These are phyloP conservation scores for Acestrorhynchus altus DNA, from an alignment of 2,797 vertebrate species.

Conservation along the genomic window DNA sequence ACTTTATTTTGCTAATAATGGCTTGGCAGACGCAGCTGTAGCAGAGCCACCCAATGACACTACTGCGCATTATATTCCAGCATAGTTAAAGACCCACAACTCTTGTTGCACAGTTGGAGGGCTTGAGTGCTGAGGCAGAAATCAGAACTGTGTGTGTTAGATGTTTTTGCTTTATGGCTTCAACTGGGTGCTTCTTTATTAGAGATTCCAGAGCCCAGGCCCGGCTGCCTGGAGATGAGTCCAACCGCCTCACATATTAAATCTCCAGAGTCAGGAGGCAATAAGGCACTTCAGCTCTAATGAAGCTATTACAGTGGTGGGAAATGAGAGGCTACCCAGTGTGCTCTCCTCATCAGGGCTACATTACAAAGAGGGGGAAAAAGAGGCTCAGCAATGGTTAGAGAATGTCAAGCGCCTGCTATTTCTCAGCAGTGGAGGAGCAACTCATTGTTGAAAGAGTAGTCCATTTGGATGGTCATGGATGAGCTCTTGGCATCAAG, in stretches of 20 bases:
- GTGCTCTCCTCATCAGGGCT: slow-evolving; percentile 8
- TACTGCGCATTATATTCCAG: slow-evolving; percentile 1
- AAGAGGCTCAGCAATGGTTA: neutral
- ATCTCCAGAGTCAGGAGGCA: slow-evolving; percentile 68
- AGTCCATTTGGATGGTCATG: slow-evolving; percentile 14
- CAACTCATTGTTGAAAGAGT: neutral
- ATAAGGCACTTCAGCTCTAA: slow-evolving; percentile 65
- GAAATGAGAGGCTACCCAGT: slow-evolving; percentile 51
- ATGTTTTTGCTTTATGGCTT: slow-evolving; percentile 68
- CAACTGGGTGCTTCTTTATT: slow-evolving; percentile 67
- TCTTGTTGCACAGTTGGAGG: neutral
- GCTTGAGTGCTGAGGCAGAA: neutral
- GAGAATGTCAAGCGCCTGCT: slow-evolving; percentile 22
- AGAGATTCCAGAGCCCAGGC: slow-evolving; percentile 73
- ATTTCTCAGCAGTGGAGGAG: neutral
- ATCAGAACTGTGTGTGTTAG: slow-evolving; percentile 56
- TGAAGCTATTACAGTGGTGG: slow-evolving; percentile 68
- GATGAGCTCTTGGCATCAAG: slow-evolving; percentile 24
- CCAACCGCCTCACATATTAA: slow-evolving; percentile 72
- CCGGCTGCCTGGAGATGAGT: slow-evolving; percentile 64
- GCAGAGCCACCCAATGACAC: neutral
- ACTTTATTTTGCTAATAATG: no score
- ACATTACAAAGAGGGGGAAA: slow-evolving; percentile 12
- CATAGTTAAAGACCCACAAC: neutral
- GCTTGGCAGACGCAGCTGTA: no score